Percentiles rank a stretch among this genome's conserved stretches.
These are phyloP conservation scores for Peromyscus polionotus DNA, from an alignment of 2,113 vertebrate genomes.

Conservation along the genomic window DNA sequence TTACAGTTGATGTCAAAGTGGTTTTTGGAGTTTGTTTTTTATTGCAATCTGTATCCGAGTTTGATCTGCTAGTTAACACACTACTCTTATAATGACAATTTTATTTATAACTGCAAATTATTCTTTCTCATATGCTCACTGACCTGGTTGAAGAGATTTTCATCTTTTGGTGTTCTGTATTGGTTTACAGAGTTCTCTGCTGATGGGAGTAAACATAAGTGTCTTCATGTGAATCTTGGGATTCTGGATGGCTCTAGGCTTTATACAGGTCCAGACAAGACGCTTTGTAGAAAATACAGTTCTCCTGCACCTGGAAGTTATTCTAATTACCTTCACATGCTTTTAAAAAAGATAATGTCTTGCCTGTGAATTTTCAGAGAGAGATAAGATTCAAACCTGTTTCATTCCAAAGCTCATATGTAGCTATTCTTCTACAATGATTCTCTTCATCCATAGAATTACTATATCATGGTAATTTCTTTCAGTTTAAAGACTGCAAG, in stretches of 20 bases:
- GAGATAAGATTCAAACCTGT: background rate
- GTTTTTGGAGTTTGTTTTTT: slow-evolving; percentile 53
- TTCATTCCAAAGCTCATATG: background rate
- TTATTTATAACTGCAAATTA: slow-evolving; percentile 45
- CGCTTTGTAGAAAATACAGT: background rate
- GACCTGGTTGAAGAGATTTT: slow-evolving; percentile 24
- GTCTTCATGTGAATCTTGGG: background rate
- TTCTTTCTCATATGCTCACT: slow-evolving; percentile 27
- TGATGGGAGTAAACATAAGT: background rate
- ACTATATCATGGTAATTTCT: background rate
- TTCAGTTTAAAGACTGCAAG: background rate
- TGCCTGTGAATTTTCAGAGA: background rate
- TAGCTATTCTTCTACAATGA: background rate
- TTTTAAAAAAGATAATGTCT: background rate
- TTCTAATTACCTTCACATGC: background rate
- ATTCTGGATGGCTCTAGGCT: slow-evolving; percentile 6
- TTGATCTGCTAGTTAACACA: slow-evolving; percentile 47
- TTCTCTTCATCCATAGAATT: background rate
- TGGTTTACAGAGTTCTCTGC: slow-evolving; percentile 9
- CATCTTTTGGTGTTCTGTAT: background rate
- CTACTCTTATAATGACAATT: slow-evolving; percentile 49
- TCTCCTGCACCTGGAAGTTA: slow-evolving; percentile 43
- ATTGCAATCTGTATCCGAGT: slow-evolving; percentile 12
- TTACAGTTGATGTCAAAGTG: background rate
- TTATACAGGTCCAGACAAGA: slow-evolving; percentile 46